phyloP scores from a whole-genome alignment of 2,888 invertebrate genomes.

The Chalcis sispes region DNA sequence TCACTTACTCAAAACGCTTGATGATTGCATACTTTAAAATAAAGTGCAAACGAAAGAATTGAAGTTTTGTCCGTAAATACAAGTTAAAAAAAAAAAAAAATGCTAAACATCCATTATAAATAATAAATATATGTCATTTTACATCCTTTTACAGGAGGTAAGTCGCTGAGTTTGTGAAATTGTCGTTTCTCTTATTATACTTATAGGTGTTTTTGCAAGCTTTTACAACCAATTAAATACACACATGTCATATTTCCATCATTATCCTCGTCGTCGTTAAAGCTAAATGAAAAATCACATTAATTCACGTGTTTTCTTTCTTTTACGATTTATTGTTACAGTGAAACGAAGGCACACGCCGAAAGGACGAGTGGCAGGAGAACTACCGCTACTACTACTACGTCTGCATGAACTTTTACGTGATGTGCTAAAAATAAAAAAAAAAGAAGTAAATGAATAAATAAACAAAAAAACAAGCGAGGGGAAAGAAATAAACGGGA shows the following conservation, averaged over 20 bases:
- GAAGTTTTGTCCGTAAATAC: too few relatives aligned
- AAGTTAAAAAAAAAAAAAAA: too few relatives aligned
- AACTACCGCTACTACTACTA: conserved; percentile 14
- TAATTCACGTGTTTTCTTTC: conserved; percentile 12
- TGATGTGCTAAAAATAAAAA: conserved; percentile 62
- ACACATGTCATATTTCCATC: conserved; percentile 25
- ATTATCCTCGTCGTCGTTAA: conserved; percentile 3
- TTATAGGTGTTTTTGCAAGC: conserved; percentile 45
- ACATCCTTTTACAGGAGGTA: conserved; percentile 29
- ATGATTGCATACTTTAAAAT: background rate
- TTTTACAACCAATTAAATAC: conserved; percentile 29
- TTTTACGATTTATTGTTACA: conserved; percentile 63
- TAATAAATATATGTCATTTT: conserved; percentile 21
- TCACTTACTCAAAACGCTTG: background rate
- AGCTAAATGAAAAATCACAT: background rate
- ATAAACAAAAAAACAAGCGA: too few relatives aligned
- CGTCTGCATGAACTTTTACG: conserved; percentile 67
- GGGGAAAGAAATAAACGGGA: conserved; percentile 21
- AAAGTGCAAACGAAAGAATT: background rate
- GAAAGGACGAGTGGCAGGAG: conserved; percentile 55
- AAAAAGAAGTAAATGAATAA: too few relatives aligned
- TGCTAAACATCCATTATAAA: too few relatives aligned
- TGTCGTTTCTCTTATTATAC: conserved; percentile 42
- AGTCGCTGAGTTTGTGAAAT: conserved; percentile 34
- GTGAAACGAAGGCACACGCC: conserved; percentile 68